A percentile compares a stretch with the other conserved stretches of the same genome.
phyloP scores from a whole-genome alignment of 2,113 vertebrate genomes.

The Eretmochelys imbricata region DNA sequence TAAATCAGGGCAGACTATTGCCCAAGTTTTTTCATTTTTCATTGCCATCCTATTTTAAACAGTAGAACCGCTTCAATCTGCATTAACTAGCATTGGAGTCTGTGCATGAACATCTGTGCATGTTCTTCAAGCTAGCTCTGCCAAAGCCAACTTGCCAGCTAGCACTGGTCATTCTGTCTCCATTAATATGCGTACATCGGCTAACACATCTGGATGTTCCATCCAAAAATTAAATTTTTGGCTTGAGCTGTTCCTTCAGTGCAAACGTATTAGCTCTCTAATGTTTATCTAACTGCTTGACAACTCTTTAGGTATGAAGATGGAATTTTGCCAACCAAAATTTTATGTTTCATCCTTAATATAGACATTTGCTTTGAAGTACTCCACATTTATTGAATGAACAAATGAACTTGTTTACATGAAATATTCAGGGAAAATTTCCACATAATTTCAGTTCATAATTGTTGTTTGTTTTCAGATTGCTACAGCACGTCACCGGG shows the following conservation, averaged over 20 bases:
- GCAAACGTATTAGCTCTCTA: slow-evolving; percentile 63
- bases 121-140: not conserved
- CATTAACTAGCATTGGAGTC: not conserved
- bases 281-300: slow-evolving; percentile 62
- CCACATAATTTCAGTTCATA: slow-evolving; percentile 46
- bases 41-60: not conserved
- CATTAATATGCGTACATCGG: not conserved
- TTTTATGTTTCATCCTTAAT: slow-evolving; percentile 73
- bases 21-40: not conserved
- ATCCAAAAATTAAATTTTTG: slow-evolving; percentile 64
- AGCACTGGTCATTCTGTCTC: slow-evolving; percentile 68
- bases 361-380: slow-evolving; percentile 76
- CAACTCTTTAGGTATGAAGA: slow-evolving; percentile 59
- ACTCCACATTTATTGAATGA: slow-evolving; percentile 69
- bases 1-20: not conserved
- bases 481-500: not conserved
- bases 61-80: not conserved
- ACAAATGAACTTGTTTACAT: slow-evolving; percentile 73
- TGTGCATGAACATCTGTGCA: not conserved
- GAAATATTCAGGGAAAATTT: slow-evolving; percentile 68
- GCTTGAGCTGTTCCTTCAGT: slow-evolving; percentile 52
- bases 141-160: not conserved
- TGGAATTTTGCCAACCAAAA: slow-evolving; percentile 71
- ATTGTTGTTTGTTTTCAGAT: slow-evolving; percentile 60
- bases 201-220: slow-evolving; percentile 38